Conservation (phyloP, 2,888 invertebrate species). For the Tholera decimalis region DNA sequence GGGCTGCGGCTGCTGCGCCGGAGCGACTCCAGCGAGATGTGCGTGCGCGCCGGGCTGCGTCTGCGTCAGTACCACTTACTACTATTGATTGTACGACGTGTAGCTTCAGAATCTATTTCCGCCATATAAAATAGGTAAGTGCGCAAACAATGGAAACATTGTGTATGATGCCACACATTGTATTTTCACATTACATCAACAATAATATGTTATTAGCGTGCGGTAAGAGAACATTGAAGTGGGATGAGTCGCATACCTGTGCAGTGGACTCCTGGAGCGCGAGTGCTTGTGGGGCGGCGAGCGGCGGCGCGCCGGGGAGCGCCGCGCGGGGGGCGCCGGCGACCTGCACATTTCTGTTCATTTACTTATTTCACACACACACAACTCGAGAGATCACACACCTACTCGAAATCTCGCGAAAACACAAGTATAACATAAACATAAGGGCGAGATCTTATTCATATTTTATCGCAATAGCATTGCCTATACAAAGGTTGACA, state of each 20-base stretch:
- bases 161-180: too few species aligned
- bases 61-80: constrained; percentile 34
- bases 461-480: too few species aligned
- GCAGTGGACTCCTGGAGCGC: constrained; percentile 75
- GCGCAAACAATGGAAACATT: too few species aligned
- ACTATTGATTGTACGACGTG: not conserved
- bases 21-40: constrained; percentile 64
- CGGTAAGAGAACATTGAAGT: not conserved
- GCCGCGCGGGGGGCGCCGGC: constrained; percentile 37
- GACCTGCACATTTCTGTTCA: constrained; percentile 23
- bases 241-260: constrained; percentile 63
- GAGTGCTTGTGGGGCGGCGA: constrained; percentile 44
- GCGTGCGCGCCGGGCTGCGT: constrained; percentile 69
- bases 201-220: not conserved
- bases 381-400: too few species aligned
- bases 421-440: too few species aligned
- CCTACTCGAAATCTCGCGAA: too few species aligned
- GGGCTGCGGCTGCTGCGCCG: constrained; percentile 80
- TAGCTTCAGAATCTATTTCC: too few species aligned
- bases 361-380: too few species aligned
- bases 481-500: too few species aligned
- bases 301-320: constrained; percentile 44
- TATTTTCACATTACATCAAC: too few species aligned
- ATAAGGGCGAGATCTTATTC: too few species aligned
- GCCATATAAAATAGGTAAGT: too few species aligned